phyloP scores from a whole-genome alignment of 2,888 invertebrate genomes.

The Campoplex nolae region DNA sequence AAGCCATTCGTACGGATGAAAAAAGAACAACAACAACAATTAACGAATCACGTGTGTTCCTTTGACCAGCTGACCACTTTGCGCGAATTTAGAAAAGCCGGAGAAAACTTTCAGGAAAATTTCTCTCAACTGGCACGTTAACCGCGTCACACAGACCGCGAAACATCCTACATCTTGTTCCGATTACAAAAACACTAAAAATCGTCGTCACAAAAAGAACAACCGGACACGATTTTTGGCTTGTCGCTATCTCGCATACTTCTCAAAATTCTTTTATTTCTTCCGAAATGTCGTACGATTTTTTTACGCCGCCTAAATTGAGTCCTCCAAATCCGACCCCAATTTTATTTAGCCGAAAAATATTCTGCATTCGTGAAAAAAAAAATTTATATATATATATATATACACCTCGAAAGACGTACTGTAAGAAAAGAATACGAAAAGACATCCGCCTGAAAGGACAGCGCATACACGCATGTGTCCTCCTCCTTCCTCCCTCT shows the following conservation, averaged over 20 bases:
- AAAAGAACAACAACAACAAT: not conserved
- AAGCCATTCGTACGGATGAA: slow-evolving; percentile 18
- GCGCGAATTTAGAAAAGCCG: slow-evolving; percentile 58
- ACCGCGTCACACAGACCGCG: too few species aligned
- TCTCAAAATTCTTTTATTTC: too few species aligned
- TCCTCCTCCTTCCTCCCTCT: not conserved
- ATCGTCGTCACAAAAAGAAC: too few species aligned
- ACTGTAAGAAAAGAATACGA: slow-evolving; percentile 10
- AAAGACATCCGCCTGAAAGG: slow-evolving; percentile 4
- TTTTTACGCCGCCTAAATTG: not conserved
- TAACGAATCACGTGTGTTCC: slow-evolving; percentile 19
- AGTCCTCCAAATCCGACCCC: not conserved
- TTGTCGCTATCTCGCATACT: too few species aligned
- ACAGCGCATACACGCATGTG: not conserved
- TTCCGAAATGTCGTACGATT: not conserved
- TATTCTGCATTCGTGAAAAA: not conserved
- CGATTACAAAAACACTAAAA: not conserved
- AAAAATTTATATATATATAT: not conserved
- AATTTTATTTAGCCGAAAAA: not conserved
- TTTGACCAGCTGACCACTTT: slow-evolving; percentile 24
- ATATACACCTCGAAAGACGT: not conserved
- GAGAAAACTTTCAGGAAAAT: slow-evolving; percentile 54
- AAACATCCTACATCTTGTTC: slow-evolving; percentile 24
- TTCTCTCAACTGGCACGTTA: slow-evolving; percentile 53
- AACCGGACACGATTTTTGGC: not conserved